Evolutionary conservation across 2,797 vertebrate genomes (phyloP), one percentile per base, ranked within the genome.

Genomic region (Ceyx erithaca): DNA sequence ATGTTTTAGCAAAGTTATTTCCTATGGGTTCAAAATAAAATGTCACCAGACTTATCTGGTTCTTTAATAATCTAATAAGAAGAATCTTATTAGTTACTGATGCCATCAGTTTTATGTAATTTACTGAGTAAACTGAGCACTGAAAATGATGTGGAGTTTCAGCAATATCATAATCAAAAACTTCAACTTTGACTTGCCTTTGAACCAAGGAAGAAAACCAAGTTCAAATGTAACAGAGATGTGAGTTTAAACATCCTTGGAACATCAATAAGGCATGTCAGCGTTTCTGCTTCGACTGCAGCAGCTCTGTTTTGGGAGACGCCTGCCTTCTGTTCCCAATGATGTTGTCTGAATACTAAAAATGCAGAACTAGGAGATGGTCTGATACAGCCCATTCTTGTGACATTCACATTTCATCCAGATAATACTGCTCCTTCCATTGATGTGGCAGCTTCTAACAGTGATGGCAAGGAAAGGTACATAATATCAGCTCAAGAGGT

Each of bases 331-430:
- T 79, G 64, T 3, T 82, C 75, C 78, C 16, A 3, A 22, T 2
- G 3, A 70, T 57, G 58, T 80, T 66, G 64, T 26, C 62, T 85
- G 92, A 94, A 95, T 89, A 81, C 81, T 94, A 90, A 93, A 93
- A 88, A 78, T 45, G 45, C 66, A 91, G 54, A 90, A 59, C 31
- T 11, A 51, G 86, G 48, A 87, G 76, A 90, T 52, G 84, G 72
- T 31, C 51, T 76, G 76, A 89, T 76, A 93, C 51, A 92, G 76
- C 69, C 69, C 76, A 35, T 78, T 82, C 84, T 43, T 64, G 63
- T 80, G 81, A 61, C 76, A 67, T 69, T 63, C 92, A 62, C 82
- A 69, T 86, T 92, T 91, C 77, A 88, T 75, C 78, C 87, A 67
- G 81, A 66, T 83, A 89, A 94, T 37, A 7, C 55, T 57, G 67